Base-by-base conservation (phyloP, 2,797 vertebrate species). In the Rhynchonycteris naso region DNA sequence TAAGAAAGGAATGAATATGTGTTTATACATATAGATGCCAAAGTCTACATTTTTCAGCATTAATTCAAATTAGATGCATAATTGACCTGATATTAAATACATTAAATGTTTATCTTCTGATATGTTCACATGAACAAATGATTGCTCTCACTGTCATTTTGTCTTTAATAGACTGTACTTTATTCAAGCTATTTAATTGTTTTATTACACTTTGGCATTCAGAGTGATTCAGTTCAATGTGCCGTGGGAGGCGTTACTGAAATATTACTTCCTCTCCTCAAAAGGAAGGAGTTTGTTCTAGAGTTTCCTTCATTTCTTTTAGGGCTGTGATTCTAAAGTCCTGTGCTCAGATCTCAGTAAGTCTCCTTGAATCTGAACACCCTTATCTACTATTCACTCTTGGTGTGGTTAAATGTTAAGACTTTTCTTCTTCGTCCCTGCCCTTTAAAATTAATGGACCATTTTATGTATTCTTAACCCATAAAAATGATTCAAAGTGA, bases 111-210 rank as follows among this genome's bases (percentile, higher is more conserved):
- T 72, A 35, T 26, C 59, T 90, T 90, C 43, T 61, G 16, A 83
- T 47, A 47, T 6, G 47, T 24, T 93, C 59, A 50, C 30, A 28
- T 91, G 65, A 69, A 94, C 87, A 52, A 71, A 26, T 10, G 5
- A 79, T 63, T 33, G 3, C 21, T 72, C 72, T 58, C 11, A 28
- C 52, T 76, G 8, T n/a, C 50, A 33, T 80, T 85, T 26, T 76
- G 74, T 89, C 63, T 93, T 92, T 93, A 88, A 72, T 7, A 35
- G 43, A 63, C 2, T 71, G 10, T 21, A 30, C 38, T 83, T 59
- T 75, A 83, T 83, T 76, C 50, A 63, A 59, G 43, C 3, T 79
- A 16, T 90, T 63, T 94, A 78, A 87, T 81, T 50, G 30, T 68
- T 69, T 33, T 30, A 68, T 83, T 81, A 15, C 1, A 15, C 22